Conservation (phyloP, 2,113 vertebrate genomes). For the Recurvirostra avosetta region DNA sequence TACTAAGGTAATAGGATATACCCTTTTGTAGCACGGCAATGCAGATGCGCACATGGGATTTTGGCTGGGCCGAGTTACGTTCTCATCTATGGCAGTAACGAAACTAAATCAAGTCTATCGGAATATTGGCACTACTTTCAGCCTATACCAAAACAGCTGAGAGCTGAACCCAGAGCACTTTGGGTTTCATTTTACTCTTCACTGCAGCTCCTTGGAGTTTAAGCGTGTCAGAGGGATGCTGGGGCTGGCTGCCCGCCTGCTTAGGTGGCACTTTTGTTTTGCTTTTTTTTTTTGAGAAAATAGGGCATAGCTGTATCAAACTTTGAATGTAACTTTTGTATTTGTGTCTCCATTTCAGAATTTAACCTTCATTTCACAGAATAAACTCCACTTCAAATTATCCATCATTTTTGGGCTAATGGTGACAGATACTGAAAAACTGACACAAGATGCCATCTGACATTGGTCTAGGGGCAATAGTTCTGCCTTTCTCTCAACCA, state of each 20-base stretch:
- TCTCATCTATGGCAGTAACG: not conserved
- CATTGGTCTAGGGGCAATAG: not conserved
- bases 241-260: not conserved
- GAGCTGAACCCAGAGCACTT: not conserved
- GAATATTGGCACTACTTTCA: not conserved
- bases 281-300: not conserved
- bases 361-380: not conserved
- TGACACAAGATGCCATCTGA: not conserved
- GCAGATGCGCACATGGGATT: not conserved
- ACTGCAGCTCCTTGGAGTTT: not conserved
- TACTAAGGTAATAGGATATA: not conserved
- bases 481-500: not conserved
- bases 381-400: not conserved
- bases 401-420: not conserved
- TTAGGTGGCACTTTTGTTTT: not conserved
- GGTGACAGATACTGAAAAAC: not conserved
- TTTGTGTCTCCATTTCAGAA: not conserved
- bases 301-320: not conserved
- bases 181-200: not conserved
- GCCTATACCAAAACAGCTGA: not conserved
- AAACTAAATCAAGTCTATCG: not conserved
- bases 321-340: not conserved
- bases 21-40: not conserved
- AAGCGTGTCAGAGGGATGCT: not conserved
- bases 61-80: not conserved